Base-by-base conservation (phyloP, 2,797 vertebrate species). In the Notolabrus celidotus region DNA sequence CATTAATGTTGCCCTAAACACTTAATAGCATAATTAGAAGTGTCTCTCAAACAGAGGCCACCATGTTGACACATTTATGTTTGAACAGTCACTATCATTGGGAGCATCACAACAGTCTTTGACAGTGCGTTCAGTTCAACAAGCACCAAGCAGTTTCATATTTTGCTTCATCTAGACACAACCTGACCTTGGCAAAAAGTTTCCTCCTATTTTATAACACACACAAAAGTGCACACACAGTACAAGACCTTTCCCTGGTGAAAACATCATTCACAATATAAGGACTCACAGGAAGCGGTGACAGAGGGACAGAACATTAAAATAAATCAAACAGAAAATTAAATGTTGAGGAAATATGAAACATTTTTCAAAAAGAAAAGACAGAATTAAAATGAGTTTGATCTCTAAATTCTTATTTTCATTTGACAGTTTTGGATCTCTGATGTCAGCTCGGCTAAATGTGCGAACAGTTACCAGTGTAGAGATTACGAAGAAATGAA, bases 31-130 rank as follows among this genome's bases (percentile, higher is more conserved):
- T 93, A 91, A 87, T 86, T 84, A 86, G 59, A 89, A 58, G 82
- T 71, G 65, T 90, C 80, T 68, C 87, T 83, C 86, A 74, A 80
- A 84, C 88, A 87, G 78, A 79, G 86, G 79, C 81, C 82, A 87
- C 86, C 79, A 82, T 71, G 69, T 89, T 68, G 43, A 89, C 77
- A 79, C 59, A 27, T 49, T 68, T 47, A 71, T 53, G 51, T 75
- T 86, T 63, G 75, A 75, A 83, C 68, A 71, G 66, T 75, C 64
- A 71, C 54, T 67, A 51, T 76, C 73, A 33, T 68, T 50, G 57
- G 45, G 52, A 73, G 66, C 67, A 64, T 19, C 23, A 50, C 63
- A 39, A 70, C 19, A 46, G 52, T 23, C 52, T 58, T 25, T 57
- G 71, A 77, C 77, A 50, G 80, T 71, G 69, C 85, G 54, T 49